Evolutionary conservation across 2,113 vertebrate genomes (phyloP).

Genomic region (Egretta garzetta): DNA sequence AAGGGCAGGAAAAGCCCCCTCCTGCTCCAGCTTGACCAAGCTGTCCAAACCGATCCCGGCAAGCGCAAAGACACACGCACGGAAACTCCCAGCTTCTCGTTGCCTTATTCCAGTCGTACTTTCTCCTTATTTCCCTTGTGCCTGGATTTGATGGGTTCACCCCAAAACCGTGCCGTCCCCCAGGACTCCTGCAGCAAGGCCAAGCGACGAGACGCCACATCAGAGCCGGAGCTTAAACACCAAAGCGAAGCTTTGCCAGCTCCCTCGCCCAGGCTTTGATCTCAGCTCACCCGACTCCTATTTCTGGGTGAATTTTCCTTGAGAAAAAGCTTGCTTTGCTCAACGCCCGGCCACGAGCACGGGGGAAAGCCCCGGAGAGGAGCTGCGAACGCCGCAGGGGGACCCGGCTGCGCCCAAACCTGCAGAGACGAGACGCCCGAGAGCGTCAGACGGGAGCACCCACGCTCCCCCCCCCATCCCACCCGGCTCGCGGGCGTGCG

Average conservation of each 20-base stretch:
- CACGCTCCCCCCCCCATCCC: not conserved
- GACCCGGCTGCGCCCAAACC: not conserved
- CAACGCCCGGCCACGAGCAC: accelerated
- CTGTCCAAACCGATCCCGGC: not conserved
- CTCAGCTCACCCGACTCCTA: not conserved
- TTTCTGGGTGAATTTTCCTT: not conserved
- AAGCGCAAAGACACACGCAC: accelerated
- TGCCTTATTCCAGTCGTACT: not conserved
- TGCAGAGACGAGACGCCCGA: accelerated
- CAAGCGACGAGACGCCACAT: not conserved
- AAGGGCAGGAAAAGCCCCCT: not conserved
- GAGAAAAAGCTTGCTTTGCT: not conserved
- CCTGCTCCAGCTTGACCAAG: not conserved
- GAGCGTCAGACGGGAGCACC: not conserved
- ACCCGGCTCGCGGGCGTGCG: accelerated
- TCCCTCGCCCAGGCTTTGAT: not conserved
- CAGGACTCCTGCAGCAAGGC: not conserved
- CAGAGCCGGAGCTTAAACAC: not conserved
- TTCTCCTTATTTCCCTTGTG: not conserved
- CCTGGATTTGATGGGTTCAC: not conserved
- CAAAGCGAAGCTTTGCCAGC: not conserved
- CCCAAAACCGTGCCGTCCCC: not conserved
- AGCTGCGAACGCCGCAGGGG: accelerated
- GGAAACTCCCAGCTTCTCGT: not conserved
- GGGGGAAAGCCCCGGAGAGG: not conserved